Evolutionary conservation across 2,113 vertebrate genomes (phyloP), one percentile per base, ranked within the genome.

Genomic region (Apistogramma diplotaenia): DNA sequence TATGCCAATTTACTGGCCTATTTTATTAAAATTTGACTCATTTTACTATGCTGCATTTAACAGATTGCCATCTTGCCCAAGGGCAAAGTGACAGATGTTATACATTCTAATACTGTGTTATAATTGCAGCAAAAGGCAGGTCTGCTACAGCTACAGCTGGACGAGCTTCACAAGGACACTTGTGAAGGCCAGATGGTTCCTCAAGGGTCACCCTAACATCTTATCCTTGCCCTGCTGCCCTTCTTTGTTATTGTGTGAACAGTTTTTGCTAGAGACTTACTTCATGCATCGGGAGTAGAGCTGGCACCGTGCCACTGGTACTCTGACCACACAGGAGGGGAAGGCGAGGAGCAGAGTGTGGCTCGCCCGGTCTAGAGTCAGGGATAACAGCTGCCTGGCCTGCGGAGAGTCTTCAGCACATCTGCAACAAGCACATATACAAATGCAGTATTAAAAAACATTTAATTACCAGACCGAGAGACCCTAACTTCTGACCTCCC

Each of bases 201-300:
- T 55, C 25, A 67, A 59, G 10, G 62, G 75, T 60, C 78, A 84
- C 70, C 70, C 61, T 71, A 53, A 59, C 46, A 71, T 79, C 12
- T 40, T 57, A 57, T 56, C 25, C 29, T 35, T 21, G 21, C 40
- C 61, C 58, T 5, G 11, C 7, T 84, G 25, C 54, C 74, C 49
- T 61, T 87, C 77, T 25, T 53, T 73, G 51, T 80, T 53, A 23
- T 27, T 12, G 8, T 10, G 19, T 29, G 15, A 9, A 29, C 3
- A 2, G 0, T n/a, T 51, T 67, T 54, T 19, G 4, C 3, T 0
- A 2, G 7, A 2, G 31, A 95, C 98, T 97, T 88, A 99, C 98
- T 97, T 99, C 96, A 99, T 97, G 93, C 98, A 99, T 51, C 96
- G 95, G 0, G 97, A 96, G 85, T 98, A 95, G 84, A 97, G 97